These are phyloP conservation scores for Leptopilina syphax DNA, from an alignment of 2,888 invertebrate genomes.

Conservation along the genomic window DNA sequence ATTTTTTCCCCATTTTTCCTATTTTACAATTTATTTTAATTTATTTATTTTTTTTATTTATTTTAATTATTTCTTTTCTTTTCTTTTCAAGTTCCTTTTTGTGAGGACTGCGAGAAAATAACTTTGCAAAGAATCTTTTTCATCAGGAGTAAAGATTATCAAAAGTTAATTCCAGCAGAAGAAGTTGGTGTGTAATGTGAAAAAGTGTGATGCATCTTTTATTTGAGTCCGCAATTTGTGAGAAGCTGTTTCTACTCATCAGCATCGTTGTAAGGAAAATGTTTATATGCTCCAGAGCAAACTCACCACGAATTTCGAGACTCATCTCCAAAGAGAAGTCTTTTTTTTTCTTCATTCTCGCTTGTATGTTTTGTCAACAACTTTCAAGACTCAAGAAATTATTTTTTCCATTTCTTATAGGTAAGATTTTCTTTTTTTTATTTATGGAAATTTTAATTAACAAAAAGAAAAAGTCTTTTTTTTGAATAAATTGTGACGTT, in stretches of 20 bases:
- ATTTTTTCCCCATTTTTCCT: too few relatives aligned
- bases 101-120: conserved; percentile 1
- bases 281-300: conserved; percentile 20
- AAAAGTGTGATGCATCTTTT: conserved; percentile 32
- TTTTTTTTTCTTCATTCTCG: too few relatives aligned
- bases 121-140: conserved; percentile 24
- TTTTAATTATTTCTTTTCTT: too few relatives aligned
- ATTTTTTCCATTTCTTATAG: too few relatives aligned
- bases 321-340: background rate
- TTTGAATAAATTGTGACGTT: background rate
- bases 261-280: conserved; percentile 11
- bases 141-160: conserved; percentile 33
- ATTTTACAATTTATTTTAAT: too few relatives aligned
- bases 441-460: background rate
- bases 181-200: conserved; percentile 15
- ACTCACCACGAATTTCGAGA: background rate
- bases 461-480: background rate
- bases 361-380: conserved; percentile 10
- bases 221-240: conserved; percentile 10
- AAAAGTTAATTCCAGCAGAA: conserved; percentile 26
- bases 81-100: background rate
- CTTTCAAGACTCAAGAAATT: background rate
- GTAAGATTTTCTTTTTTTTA: too few relatives aligned
- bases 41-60: too few relatives aligned
- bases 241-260: conserved; percentile 10